phyloP scores from a whole-genome alignment of 2,113 vertebrate species.

The Lathamus discolor region DNA sequence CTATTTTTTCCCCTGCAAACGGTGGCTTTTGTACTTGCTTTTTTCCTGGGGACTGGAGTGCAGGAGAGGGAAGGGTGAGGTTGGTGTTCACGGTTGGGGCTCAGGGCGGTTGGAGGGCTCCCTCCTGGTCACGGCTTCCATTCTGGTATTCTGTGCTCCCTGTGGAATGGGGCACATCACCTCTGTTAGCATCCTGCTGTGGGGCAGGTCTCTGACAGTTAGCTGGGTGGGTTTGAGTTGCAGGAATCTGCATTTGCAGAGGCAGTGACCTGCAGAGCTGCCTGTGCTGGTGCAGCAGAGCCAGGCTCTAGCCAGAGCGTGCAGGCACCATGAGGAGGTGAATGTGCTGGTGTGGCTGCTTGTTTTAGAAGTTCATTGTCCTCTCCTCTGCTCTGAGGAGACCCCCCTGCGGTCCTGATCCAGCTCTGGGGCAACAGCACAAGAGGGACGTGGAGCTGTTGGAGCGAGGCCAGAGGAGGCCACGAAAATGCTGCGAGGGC shows the following conservation, averaged over 20 bases:
- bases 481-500: too few relatives aligned
- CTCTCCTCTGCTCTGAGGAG: not conserved
- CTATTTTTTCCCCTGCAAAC: not conserved
- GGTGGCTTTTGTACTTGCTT: not conserved
- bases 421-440: not conserved
- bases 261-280: not conserved
- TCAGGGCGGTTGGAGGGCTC: not conserved
- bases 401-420: too few relatives aligned
- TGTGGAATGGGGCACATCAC: fast-evolving
- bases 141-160: not conserved
- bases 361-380: not conserved
- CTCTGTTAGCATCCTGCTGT: fast-evolving
- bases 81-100: fast-evolving
- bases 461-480: not conserved
- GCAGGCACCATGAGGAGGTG: not conserved
- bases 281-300: not conserved
- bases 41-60: not conserved
- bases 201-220: fast-evolving
- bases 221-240: fast-evolving
- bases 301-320: fast-evolving
- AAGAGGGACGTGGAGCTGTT: not conserved
- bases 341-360: not conserved
- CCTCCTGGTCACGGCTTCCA: fast-evolving
- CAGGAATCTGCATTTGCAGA: not conserved
- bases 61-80: not conserved